phyloP scores from a whole-genome alignment of 2,797 vertebrate genomes.

The Glossophaga mutica region DNA sequence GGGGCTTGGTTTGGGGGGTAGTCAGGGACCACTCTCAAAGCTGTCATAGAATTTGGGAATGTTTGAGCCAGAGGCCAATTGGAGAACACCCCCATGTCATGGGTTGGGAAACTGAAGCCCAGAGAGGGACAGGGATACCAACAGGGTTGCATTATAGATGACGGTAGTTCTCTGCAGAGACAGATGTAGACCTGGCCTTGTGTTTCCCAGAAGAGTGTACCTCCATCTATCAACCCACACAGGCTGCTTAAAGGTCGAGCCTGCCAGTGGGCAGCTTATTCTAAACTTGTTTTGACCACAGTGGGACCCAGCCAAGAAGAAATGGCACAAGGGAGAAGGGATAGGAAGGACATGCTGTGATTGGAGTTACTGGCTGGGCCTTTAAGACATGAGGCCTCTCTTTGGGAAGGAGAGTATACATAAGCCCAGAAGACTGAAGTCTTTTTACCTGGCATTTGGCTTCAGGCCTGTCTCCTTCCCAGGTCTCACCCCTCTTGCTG shows the following conservation, averaged over 20 bases:
- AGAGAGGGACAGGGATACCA: not conserved
- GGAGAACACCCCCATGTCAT: not conserved
- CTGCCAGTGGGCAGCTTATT: not conserved
- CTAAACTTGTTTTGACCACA: not conserved
- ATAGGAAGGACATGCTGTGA: not conserved
- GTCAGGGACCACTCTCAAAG: not conserved
- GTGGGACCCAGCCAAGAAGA: not conserved
- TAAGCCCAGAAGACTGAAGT: not conserved
- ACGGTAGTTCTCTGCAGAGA: not conserved
- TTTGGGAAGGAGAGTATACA: not conserved
- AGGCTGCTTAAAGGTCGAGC: not conserved
- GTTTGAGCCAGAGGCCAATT: not conserved
- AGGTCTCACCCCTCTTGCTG: not conserved
- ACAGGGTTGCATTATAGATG: not conserved
- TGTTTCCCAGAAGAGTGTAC: not conserved
- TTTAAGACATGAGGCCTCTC: not conserved
- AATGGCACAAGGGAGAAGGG: not conserved
- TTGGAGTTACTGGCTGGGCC: not conserved
- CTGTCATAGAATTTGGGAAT: not conserved
- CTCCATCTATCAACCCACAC: not conserved
- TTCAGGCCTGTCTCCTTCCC: not conserved
- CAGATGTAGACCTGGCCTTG: not conserved
- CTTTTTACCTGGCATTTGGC: constrained; percentile 13
- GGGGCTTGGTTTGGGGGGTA: not conserved
- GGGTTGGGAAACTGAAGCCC: not conserved